Base-by-base conservation (phyloP, 2,797 vertebrate genomes). In the Oceanodroma leucorhoa region DNA sequence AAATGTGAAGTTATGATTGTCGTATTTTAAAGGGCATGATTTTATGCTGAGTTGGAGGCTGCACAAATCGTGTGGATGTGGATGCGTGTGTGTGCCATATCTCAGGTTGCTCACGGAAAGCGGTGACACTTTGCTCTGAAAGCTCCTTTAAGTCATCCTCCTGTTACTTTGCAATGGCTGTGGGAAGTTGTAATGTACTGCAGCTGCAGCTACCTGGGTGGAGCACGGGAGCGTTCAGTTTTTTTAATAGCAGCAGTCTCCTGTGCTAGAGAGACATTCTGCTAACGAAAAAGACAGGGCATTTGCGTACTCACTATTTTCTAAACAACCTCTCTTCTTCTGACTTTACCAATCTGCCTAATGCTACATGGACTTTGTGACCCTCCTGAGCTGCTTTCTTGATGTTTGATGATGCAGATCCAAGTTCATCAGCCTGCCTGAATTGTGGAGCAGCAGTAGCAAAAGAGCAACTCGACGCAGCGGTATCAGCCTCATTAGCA, bases 401-500 rank as follows among this genome's bases (percentile, higher is more conserved):
- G 67, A 34, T 86, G 88, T 83, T 43, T 92, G 70, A 90, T 89
- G 95, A 38, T 41, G 61, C 9, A 8, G 62, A 41, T 93, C 65
- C 41, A n/a, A 72, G 83, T 80, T 95, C 79, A 64, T 82, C 61
- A 72, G 58, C 11, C 81, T 93, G 57, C 85, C 43, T 29, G 66
- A 70, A 81, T 87, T 58, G 64, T 26, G 75, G 77, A 92, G 61
- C 94, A 87, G 87, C 51, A 60, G 87, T 29, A 87, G 66, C 69
- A 93, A 89, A 78, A 90, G 69, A 94, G 80, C 86, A 94, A 94
- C 91, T 90, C 53, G 3, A 30, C 40, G 60, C 93, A 94, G 83
- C 58, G n/a, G 94, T 87, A 93, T 70, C 80, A 96, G 84, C 91
- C 85, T 97, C 83, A 94, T 96, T 97, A 96, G 58, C 79, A 95